Evolutionary conservation across 2,797 vertebrate species (phyloP).

Genomic region (Selene dorsalis): DNA sequence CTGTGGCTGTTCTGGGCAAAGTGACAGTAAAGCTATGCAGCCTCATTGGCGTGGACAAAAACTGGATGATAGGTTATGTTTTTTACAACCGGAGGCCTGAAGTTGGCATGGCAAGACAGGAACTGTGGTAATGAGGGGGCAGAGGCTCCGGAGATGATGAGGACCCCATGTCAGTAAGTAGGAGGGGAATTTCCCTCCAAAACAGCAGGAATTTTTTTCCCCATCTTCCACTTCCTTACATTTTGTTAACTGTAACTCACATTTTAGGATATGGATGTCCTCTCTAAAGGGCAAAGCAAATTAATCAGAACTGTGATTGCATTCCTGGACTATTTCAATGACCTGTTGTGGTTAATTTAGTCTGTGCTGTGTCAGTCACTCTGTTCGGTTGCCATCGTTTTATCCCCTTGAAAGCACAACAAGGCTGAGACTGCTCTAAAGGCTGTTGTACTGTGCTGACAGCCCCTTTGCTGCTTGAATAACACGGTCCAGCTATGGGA

Average conservation of each 20-base stretch:
- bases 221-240: slow-evolving; percentile 18
- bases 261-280: slow-evolving; percentile 52
- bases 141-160: slow-evolving; percentile 55
- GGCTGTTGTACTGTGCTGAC: slow-evolving; percentile 68
- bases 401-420: slow-evolving; percentile 68
- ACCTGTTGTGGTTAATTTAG: slow-evolving; percentile 71
- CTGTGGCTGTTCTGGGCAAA: slow-evolving; percentile 37
- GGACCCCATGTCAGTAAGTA: slow-evolving; percentile 52
- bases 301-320: slow-evolving; percentile 69
- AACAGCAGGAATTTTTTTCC: slow-evolving; percentile 28
- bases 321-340: slow-evolving; percentile 66
- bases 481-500: slow-evolving; percentile 79
- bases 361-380: slow-evolving; percentile 68
- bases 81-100: slow-evolving; percentile 55
- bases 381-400: slow-evolving; percentile 64
- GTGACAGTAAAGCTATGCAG: slow-evolving; percentile 47
- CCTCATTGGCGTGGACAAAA: slow-evolving; percentile 37
- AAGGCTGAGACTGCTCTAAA: slow-evolving; percentile 76
- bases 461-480: slow-evolving; percentile 77
- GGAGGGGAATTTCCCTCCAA: slow-evolving; percentile 54
- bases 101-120: slow-evolving; percentile 53
- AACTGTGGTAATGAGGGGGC: slow-evolving; percentile 57
- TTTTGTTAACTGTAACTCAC: slow-evolving; percentile 29
- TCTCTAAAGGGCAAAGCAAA: slow-evolving; percentile 61
- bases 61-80: slow-evolving; percentile 49